Evolutionary conservation across 1,140 invertebrate genomes (phyloP), one percentile per base, ranked within the genome.

Genomic region (Polyergus mexicanus): DNA sequence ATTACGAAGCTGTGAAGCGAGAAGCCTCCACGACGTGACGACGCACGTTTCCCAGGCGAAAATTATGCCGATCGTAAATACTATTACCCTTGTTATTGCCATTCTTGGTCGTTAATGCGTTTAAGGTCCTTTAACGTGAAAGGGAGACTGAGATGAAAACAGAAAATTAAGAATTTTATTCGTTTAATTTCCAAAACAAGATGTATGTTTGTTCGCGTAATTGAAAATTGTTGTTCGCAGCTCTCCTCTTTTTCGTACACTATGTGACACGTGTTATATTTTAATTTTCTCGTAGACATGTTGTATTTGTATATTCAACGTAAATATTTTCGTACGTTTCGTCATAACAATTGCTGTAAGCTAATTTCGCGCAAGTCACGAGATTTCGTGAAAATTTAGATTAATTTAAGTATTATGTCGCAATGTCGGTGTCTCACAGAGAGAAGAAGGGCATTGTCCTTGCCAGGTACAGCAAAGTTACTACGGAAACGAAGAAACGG

Each of bases 1-100:
- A 94, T 94, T 92, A 90, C 88, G 44, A 81, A 75, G 25, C 68
- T 38, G 56, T 58, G 76, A 63, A 56, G n/a, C 63, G 44, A n/a
- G 32, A 22, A 38, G 16, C 32, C 63, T 69, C 13, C 44, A 13
- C 62, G n/a, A 78, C 56, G 47, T 56, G n/a, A 77, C 60, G n/a
- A 77, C 60, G 72, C 72, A 66, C 81, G 25, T 84, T 84, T 62
- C n/a, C 28, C 8, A 76, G 13, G 11, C 32, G 72, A 22, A 32
- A 75, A 65, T 19, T 81, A 71, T 35, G 28, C 54, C 44, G 32
- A 75, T 65, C 28, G 58, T 76, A 77, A 84, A 77, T 60, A 75
- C 69, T 71, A 65, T 84, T 68, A 66, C 47, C 22, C 66, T 84
- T 63, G 71, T 65, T 72, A 54, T 66, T 68, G 25, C 28, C 41